phyloP scores from a whole-genome alignment of 2,888 invertebrate genomes.

The Ryuthela nishihirai region DNA sequence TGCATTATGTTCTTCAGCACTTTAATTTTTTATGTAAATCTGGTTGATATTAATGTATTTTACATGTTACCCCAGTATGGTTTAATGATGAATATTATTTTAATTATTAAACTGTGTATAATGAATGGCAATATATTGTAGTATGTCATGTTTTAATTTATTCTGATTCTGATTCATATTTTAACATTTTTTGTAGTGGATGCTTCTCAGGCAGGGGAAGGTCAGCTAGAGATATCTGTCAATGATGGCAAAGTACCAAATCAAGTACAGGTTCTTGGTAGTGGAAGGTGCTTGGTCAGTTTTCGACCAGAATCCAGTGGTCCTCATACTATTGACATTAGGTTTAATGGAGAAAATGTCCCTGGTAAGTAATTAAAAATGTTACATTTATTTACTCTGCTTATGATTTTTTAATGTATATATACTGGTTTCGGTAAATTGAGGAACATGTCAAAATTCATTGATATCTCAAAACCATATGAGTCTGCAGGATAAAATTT shows the following conservation, averaged over 20 bases:
- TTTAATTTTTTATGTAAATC: too few species aligned
- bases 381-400: background rate
- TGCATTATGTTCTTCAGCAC: too few species aligned
- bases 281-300: slow-evolving; percentile 88
- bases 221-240: slow-evolving; percentile 97
- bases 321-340: slow-evolving; percentile 89
- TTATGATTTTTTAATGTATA: background rate
- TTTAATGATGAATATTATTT: too few species aligned
- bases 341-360: slow-evolving; percentile 64
- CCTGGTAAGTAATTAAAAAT: slow-evolving; percentile 24
- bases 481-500: too few species aligned
- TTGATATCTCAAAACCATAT: too few species aligned
- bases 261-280: slow-evolving; percentile 91
- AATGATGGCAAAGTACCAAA: slow-evolving; percentile 99
- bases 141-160: too few species aligned
- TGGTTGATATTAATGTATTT: too few species aligned
- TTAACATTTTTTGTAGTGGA: slow-evolving; percentile 68
- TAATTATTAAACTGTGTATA: too few species aligned
- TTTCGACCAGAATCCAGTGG: slow-evolving; percentile 90
- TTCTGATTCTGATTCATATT: background rate
- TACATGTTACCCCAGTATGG: too few species aligned
- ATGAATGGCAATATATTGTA: too few species aligned
- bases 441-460: too few species aligned
- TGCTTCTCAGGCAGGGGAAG: slow-evolving; percentile 97
- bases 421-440: too few species aligned